Evolutionary conservation across 2,888 invertebrate genomes (phyloP).

Genomic region (Latrodectus hesperus): DNA sequence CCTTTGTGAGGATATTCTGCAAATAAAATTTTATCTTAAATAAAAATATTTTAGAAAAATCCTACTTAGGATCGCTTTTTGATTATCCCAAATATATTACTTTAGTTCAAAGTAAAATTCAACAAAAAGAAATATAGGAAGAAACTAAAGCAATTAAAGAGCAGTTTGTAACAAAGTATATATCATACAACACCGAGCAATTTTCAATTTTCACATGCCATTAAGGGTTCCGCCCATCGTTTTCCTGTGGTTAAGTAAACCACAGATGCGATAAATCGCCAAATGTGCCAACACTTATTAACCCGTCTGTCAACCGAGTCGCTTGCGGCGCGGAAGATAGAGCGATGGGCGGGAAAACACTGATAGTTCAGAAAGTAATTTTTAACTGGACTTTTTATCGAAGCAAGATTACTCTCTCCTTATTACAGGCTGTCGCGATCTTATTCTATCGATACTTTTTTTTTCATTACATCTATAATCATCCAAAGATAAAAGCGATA

Average conservation of each 20-base stretch:
- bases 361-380: constrained; percentile 22
- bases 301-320: constrained; percentile 38
- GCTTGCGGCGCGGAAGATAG: constrained; percentile 33
- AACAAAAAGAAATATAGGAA: too few species aligned
- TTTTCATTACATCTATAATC: constrained; percentile 3
- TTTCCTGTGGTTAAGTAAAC: background rate
- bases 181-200: background rate
- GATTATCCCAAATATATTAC: too few species aligned
- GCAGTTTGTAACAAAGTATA: background rate
- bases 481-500: background rate
- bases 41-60: too few species aligned
- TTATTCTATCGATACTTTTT: background rate
- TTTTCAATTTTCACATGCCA: constrained; percentile 26
- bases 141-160: background rate
- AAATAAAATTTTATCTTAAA: too few species aligned
- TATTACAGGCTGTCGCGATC: too few species aligned
- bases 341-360: constrained; percentile 36
- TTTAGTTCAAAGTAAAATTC: too few species aligned
- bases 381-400: constrained; percentile 14
- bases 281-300: constrained; percentile 46
- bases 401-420: background rate
- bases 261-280: constrained; percentile 51
- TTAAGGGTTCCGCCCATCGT: constrained; percentile 21
- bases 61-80: too few species aligned
- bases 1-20: too few species aligned